Conservation (phyloP, 2,888 invertebrate species). For the Drosophila picticornis region DNA sequence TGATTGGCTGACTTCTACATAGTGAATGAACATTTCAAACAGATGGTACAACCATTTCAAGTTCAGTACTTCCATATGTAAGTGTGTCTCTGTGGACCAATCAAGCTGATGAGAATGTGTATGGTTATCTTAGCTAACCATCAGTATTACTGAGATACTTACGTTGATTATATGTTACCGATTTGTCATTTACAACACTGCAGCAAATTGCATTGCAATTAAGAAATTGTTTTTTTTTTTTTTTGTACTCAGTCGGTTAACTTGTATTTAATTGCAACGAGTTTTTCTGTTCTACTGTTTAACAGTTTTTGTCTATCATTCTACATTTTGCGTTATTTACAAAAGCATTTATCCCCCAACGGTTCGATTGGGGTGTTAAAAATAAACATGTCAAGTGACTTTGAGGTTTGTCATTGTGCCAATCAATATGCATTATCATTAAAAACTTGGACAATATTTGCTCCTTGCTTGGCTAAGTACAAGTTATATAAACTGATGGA, state of each 20-base stretch:
- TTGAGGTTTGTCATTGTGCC: slow-evolving; percentile 9
- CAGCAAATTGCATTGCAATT: slow-evolving; percentile 45
- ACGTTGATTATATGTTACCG: slow-evolving; percentile 49
- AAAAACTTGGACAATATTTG: slow-evolving; percentile 12
- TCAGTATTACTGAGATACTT: slow-evolving; percentile 44
- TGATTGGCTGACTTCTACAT: slow-evolving; percentile 19
- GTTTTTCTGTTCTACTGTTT: slow-evolving; percentile 7
- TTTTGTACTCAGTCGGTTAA: slow-evolving; percentile 28
- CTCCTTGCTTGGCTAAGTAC: background rate
- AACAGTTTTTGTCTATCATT: slow-evolving; percentile 14
- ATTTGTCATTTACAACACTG: slow-evolving; percentile 45
- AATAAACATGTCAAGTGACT: slow-evolving; percentile 20
- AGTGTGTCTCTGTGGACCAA: slow-evolving; percentile 4
- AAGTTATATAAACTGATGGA: background rate
- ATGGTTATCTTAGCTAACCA: slow-evolving; percentile 43
- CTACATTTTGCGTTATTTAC: background rate
- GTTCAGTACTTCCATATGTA: background rate
- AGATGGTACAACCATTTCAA: background rate
- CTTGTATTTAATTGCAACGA: slow-evolving; percentile 25
- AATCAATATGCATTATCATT: slow-evolving; percentile 37
- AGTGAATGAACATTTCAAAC: slow-evolving; percentile 1
- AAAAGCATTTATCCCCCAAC: slow-evolving; percentile 3
- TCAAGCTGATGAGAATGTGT: slow-evolving; percentile 6
- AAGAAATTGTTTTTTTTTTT: slow-evolving; percentile 7
- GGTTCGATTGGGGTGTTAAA: slow-evolving; percentile 24